phyloP scores from a whole-genome alignment of 2,113 vertebrate species.

The Heterotis niloticus region DNA sequence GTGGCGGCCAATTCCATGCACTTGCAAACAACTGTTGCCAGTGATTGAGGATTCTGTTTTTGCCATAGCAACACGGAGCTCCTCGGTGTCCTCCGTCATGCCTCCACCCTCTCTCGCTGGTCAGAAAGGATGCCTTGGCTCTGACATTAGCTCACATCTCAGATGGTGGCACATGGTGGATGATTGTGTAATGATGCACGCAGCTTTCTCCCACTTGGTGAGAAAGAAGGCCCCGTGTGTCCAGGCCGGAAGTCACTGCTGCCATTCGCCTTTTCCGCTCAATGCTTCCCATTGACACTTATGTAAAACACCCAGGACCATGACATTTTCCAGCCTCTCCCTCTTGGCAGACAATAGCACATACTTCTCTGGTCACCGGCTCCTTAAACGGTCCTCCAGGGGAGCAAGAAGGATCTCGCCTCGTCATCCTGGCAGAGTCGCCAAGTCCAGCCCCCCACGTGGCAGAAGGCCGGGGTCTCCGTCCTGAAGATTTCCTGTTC shows the following conservation, averaged over 20 bases:
- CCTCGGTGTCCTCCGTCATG: slow-evolving; percentile 14
- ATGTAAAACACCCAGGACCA: slow-evolving; percentile 30
- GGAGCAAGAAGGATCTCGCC: not conserved
- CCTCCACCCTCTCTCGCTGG: slow-evolving; percentile 44
- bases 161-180: slow-evolving; percentile 40
- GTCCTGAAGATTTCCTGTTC: not conserved
- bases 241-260: slow-evolving; percentile 45
- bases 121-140: slow-evolving; percentile 46
- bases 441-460: not conserved
- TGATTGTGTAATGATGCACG: slow-evolving; percentile 41
- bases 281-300: slow-evolving; percentile 40
- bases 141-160: slow-evolving; percentile 64
- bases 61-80: slow-evolving; percentile 20
- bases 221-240: slow-evolving; percentile 56
- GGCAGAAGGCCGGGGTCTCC: not conserved
- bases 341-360: slow-evolving; percentile 33
- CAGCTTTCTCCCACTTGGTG: slow-evolving; percentile 36
- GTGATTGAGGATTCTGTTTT: not conserved
- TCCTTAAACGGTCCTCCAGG: not conserved
- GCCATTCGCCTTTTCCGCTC: slow-evolving; percentile 34
- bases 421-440: slow-evolving; percentile 15
- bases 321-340: slow-evolving; percentile 54
- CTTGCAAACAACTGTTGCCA: too few species aligned
- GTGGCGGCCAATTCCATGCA: not conserved
- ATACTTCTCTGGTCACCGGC: slow-evolving; percentile 27